These are phyloP conservation scores for Brienomyrus longianalis DNA, from an alignment of 2,113 vertebrate genomes.

Conservation along the genomic window DNA sequence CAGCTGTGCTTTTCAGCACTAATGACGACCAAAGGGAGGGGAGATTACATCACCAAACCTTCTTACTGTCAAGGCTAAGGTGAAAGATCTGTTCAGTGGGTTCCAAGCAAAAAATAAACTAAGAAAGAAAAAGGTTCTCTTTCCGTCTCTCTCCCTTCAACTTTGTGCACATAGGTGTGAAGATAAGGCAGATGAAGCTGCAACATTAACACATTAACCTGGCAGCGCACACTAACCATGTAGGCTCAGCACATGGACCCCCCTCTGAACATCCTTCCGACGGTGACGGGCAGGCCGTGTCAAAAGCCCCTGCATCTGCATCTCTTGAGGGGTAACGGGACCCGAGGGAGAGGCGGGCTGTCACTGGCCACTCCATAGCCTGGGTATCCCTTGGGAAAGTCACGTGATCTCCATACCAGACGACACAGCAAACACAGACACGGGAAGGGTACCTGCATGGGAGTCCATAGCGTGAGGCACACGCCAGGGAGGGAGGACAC, in stretches of 20 bases:
- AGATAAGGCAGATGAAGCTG: slow-evolving; percentile 15
- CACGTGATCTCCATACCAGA: not conserved
- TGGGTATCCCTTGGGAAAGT: not conserved
- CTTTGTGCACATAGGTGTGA: not conserved
- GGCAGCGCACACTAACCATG: not conserved
- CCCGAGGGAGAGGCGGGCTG: not conserved
- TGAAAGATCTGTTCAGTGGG: not conserved
- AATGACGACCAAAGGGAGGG: slow-evolving; percentile 45
- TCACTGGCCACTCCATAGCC: not conserved
- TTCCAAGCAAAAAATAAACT: not conserved
- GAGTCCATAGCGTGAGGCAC: not conserved
- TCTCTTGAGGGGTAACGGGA: not conserved
- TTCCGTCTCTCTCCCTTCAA: not conserved
- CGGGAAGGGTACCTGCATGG: not conserved
- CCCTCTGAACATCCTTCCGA: not conserved
- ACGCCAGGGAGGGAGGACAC: not conserved
- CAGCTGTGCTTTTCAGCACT: not conserved
- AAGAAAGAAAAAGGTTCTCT: not conserved
- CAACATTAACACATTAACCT: slow-evolving; percentile 27
- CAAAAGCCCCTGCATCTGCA: not conserved
- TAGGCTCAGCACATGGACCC: not conserved
- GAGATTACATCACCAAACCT: slow-evolving; percentile 28
- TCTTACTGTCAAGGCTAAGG: slow-evolving; percentile 31
- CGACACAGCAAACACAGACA: not conserved
- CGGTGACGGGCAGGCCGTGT: not conserved